These are phyloP conservation scores for Oscheius sp. DNA, from an alignment of 2,888 invertebrate species.

Conservation along the genomic window DNA sequence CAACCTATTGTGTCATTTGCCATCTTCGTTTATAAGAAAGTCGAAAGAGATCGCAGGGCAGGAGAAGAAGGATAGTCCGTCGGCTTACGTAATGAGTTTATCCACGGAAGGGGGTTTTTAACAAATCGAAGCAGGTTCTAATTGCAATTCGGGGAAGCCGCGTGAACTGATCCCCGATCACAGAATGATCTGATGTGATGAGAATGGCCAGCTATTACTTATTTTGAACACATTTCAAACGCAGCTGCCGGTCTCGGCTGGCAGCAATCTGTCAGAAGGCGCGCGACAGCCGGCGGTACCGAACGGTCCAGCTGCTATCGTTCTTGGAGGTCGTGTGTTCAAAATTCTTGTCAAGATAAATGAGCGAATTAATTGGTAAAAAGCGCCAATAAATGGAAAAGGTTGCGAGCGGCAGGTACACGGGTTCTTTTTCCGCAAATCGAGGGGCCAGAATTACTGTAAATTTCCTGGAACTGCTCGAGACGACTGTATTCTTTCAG, in stretches of 20 bases:
- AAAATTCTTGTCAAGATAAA: neutral
- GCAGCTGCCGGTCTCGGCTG: slow-evolving; percentile 36
- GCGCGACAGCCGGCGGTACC: slow-evolving; percentile 35
- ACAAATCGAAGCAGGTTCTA: slow-evolving; percentile 19
- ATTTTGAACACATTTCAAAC: slow-evolving; percentile 17
- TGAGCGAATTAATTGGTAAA: slow-evolving; percentile 15
- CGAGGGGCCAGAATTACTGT: neutral
- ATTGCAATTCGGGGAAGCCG: slow-evolving; percentile 15
- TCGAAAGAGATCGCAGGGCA: no score
- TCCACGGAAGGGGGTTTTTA: neutral
- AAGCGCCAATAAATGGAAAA: slow-evolving; percentile 30
- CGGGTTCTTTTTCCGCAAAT: neutral
- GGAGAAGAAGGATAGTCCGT: no score
- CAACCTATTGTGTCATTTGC: no score
- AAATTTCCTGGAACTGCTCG: neutral
- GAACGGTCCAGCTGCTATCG: slow-evolving; percentile 32
- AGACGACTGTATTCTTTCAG: slow-evolving; percentile 33
- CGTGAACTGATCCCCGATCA: neutral
- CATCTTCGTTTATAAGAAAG: slow-evolving; percentile 4
- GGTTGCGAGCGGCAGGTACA: slow-evolving; percentile 9
- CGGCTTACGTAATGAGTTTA: neutral
- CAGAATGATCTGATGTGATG: neutral
- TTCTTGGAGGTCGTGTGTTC: slow-evolving; percentile 32
- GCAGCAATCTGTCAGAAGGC: slow-evolving; percentile 35
- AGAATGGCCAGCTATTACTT: neutral